Percentiles rank a stretch among this genome's conserved stretches.
Evolutionary conservation across 1,140 invertebrate genomes (phyloP).

Genomic region (Rhyzopertha dominica): DNA sequence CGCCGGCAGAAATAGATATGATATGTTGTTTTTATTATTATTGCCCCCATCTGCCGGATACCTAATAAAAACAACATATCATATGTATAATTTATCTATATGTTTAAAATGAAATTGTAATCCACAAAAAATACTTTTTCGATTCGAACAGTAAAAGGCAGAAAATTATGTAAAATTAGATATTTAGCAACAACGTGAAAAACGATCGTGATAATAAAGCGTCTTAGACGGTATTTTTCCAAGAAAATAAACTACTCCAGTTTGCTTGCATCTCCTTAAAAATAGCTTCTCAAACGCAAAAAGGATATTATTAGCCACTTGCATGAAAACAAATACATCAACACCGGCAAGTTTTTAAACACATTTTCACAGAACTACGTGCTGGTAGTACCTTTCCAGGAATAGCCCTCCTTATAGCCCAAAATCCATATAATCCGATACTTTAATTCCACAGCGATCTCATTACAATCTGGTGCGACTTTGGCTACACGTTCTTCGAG

Average conservation of each 20-base stretch:
- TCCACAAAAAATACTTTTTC: too few species aligned
- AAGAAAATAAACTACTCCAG: neutral
- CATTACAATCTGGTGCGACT: conserved; percentile 49
- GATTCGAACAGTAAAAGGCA: too few species aligned
- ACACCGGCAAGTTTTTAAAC: too few species aligned
- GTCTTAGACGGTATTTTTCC: neutral
- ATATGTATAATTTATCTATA: too few species aligned
- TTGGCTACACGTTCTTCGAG: conserved; percentile 45
- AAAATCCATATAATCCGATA: conserved; percentile 35
- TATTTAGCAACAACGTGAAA: too few species aligned
- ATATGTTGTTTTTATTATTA: too few species aligned
- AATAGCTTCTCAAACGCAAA: neutral
- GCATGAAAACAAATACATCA: too few species aligned
- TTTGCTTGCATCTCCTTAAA: neutral
- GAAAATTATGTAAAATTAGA: too few species aligned
- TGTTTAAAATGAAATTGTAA: too few species aligned
- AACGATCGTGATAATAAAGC: neutral
- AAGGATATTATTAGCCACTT: conserved; percentile 7
- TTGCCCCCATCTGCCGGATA: too few species aligned
- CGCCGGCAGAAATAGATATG: too few species aligned
- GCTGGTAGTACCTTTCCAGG: conserved; percentile 33
- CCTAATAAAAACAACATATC: too few species aligned
- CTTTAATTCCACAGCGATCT: conserved; percentile 51
- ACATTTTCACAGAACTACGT: neutral
- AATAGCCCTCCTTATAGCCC: conserved; percentile 28